Evolutionary conservation across 2,888 invertebrate species (phyloP), one percentile per base, ranked within the genome.

Genomic region (Taphrorychus bicolor): DNA sequence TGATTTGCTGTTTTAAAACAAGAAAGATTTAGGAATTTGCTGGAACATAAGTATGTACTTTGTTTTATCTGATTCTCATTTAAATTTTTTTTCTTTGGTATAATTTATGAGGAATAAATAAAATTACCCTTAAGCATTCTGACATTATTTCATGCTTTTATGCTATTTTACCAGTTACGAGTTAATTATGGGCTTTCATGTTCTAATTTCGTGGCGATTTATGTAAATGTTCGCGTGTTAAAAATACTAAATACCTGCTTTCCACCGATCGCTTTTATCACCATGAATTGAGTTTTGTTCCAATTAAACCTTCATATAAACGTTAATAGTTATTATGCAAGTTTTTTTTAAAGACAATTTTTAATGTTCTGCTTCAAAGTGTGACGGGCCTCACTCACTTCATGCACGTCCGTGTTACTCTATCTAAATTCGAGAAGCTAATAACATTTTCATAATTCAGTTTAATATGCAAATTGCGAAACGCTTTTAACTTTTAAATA

Each of bases 391-490:
- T 11, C 32, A 11, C 32, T 11, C 9, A 32, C 11, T 32, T 32
- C 32, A 32, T 32, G 11, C 32, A 48, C 48, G 48, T 18, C 19
- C 16, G 16, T 17, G 17, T 48, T 48, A 9, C 48, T n/a, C n/a
- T 45, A 45, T 45, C 45, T 48, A 19, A 48, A 19, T n/a, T 48
- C 19, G 17, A 48, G 48, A 16, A 48, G 68, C 74, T 82, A 82
- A 82, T 83, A 82, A 79, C 82, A 82, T 82, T 82, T 81, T 81
- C 82, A 82, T 82, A 82, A 81, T 81, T 81, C 79, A 77, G 80
- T 82, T 32, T 82, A 82, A 82, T 81, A 83, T 83, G 83, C 79
- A 82, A 82, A 83, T 83, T 73, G 71, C 71, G 73, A 72, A 71
- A 74, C 74, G 77, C 78, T 79, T 75, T 78, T 78, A 78, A 78